Evolutionary conservation across 2,113 vertebrate genomes (phyloP), one percentile per base, ranked within the genome.

Genomic region (Alaudala cheleensis): DNA sequence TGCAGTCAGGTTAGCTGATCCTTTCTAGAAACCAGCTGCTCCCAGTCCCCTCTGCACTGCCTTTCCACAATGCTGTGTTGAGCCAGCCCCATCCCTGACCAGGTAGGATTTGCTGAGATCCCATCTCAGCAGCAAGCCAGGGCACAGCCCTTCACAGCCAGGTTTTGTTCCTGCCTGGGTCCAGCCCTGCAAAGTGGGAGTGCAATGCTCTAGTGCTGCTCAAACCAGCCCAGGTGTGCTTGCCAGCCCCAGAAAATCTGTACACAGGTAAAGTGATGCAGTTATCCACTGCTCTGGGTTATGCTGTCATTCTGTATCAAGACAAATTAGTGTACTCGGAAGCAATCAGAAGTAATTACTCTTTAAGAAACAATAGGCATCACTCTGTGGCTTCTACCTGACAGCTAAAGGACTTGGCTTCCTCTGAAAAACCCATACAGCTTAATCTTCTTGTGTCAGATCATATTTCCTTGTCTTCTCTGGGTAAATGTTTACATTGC

Each of bases 131-230:
- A 70, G 86, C 29, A 95, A 97, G 73, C 96, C 97, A 83, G 97
- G 98, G 9, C 97, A 98, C 78, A 98, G 98, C 67, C 97, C 97
- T 22, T 89, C 96, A 1, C 45, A 67, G 37, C 96, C 96, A 3
- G 98, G 97, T 42, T 98, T 98, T 31, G 97, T 97, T 11, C 97
- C 98, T 5, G 98, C 98, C 77, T 98, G 97, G 6, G 96, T 98
- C 69, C 97, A 97, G 94, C 96, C 95, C 97, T 99, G 98, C 90
- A 84, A 86, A 6, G 91, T 42, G 10, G 97, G 98, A 84, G 94
- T 81, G 39, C 97, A 97, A 18, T 97, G 97, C 88, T 97, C 98
- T 12, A 97, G 62, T 97, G 97, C 96, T 98, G 98, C 94, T 96
- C 97, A 60, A 98, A 98, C 62, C 96, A 95, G 83, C 96, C 97